Percentiles rank a stretch among this genome's conserved stretches.
phyloP scores from a whole-genome alignment of 2,797 vertebrate genomes.

The Xenentodon cancila region DNA sequence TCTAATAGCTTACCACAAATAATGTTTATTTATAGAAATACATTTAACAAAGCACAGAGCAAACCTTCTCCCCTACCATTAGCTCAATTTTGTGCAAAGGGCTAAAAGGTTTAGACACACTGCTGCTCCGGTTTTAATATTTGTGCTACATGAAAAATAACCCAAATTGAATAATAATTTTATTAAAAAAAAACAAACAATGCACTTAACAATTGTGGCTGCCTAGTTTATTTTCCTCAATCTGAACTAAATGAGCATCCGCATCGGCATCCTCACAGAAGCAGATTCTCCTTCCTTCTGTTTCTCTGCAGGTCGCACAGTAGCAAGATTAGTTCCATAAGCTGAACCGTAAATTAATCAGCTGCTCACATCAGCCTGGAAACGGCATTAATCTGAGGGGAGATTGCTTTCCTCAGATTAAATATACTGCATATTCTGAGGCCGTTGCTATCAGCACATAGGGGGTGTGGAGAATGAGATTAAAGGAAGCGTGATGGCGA shows the following conservation, averaged over 20 bases:
- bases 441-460: conserved; percentile 33
- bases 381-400: conserved; percentile 43
- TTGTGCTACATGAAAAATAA: no score
- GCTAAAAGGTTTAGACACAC: no score
- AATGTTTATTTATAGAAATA: no score
- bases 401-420: conserved; percentile 56
- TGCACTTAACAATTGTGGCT: no score
- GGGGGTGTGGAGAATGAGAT: conserved; percentile 64
- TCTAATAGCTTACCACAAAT: no score
- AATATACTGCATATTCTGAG: conserved; percentile 41
- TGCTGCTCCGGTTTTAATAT: no score
- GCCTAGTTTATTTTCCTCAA: no score
- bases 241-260: conserved; percentile 15
- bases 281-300: conserved; percentile 13
- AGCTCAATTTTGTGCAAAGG: no score
- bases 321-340: conserved; percentile 17
- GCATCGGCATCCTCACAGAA: not conserved
- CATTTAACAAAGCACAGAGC: no score
- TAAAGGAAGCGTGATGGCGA: conserved; percentile 55
- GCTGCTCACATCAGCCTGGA: conserved; percentile 43
- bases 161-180: no score
- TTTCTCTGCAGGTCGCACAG: conserved; percentile 14
- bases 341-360: conserved; percentile 32
- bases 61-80: no score
- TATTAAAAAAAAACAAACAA: no score